Evolutionary conservation across 1,140 invertebrate species (phyloP), one percentile per base, ranked within the genome.

Genomic region (Dysdera silvatica): DNA sequence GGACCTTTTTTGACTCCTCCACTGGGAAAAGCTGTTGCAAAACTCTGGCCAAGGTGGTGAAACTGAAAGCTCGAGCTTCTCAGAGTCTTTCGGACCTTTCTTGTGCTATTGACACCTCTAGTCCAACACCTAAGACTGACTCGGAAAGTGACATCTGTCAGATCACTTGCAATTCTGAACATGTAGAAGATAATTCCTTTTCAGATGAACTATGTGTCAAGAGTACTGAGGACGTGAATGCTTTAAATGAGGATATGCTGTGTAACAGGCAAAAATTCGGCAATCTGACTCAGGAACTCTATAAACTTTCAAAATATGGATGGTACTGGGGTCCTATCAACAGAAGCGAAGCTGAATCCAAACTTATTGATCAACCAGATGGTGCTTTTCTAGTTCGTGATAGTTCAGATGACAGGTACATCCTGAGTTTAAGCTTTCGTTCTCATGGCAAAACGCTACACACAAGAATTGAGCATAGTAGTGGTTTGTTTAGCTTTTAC

Each of bases 331-430:
- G 83, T 24, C 80, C 82, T 32, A 79, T 84, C 54, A 82, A 81
- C 10, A 74, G 82, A 26, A 76, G 78, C 43, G 82, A 84, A 72
- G 82, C 82, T 24, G 82, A 84, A 70, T 77, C 81, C 60, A 83
- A 82, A 70, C 72, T 87, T 18, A 74, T 78, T n/a, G 80, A 82
- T 60, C 83, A 87, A 72, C 83, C 85, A 28, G 86, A 88, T 74
- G 87, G 87, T 58, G 82, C 87, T 59, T 89, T 89, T 75, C 75
- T 89, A 41, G 85, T 89, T 7, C 78, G 86, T 20, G 86, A 88
- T 73, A 88, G 86, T 12, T 84, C 84, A 2, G 85, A 86, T 60
- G 82, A 85, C 67, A 80, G 81, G 69, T 84, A 85, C 71, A 76
- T 87, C 40, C 79, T 88, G 43, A 82, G 80, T 28, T 74, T 89